Conservation (phyloP, 2,888 invertebrate species). For the Clivina fossor region DNA sequence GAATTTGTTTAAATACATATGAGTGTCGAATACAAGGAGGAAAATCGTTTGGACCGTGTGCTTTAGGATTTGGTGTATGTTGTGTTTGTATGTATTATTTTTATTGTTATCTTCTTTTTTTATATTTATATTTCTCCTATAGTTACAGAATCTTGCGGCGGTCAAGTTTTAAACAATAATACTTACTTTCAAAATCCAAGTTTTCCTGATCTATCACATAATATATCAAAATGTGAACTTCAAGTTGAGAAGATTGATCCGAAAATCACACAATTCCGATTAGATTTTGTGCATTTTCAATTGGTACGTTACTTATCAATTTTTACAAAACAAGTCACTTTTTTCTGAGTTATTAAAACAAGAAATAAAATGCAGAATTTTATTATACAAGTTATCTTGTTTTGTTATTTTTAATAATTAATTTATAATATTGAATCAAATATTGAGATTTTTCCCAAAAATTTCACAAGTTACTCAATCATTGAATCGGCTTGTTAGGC, state of each 20-base stretch:
- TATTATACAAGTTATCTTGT: too few relatives aligned
- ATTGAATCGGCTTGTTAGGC: too few relatives aligned
- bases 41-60: conserved; percentile 74
- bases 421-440: too few relatives aligned
- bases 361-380: too few relatives aligned
- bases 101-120: conserved; percentile 7
- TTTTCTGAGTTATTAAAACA: too few relatives aligned
- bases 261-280: conserved; percentile 78
- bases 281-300: conserved; percentile 83
- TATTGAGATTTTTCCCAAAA: too few relatives aligned
- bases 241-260: conserved; percentile 74
- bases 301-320: conserved; percentile 59
- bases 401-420: too few relatives aligned
- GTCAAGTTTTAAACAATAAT: conserved; percentile 72
- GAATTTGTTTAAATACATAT: conserved; percentile 81
- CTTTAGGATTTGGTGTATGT: conserved; percentile 82
- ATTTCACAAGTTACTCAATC: too few relatives aligned
- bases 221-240: conserved; percentile 69
- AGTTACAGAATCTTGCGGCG: conserved; percentile 76
- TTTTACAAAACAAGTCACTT: too few relatives aligned
- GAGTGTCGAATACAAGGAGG: conserved; percentile 76
- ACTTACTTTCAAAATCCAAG: conserved; percentile 82
- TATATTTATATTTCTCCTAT: conserved; percentile 30
- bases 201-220: conserved; percentile 75
- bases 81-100: conserved; percentile 77